Evolutionary conservation across 2,797 vertebrate genomes (phyloP), one percentile per base, ranked within the genome.

Genomic region (Anguilla pacifica): DNA sequence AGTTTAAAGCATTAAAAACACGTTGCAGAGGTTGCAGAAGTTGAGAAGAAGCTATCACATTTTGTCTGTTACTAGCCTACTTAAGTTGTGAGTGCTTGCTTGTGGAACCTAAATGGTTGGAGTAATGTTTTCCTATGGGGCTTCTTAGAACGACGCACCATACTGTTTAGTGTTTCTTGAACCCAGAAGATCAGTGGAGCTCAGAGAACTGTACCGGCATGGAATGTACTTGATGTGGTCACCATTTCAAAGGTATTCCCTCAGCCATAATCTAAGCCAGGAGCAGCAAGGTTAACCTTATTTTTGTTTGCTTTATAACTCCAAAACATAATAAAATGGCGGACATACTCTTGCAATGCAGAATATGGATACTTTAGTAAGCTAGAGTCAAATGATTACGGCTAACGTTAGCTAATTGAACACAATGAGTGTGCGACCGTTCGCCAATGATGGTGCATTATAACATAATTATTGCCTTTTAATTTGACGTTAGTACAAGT

Each of bases 41-140:
- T 43, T 64, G 25, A 64, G 25, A n/a, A 70, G n/a, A n/a, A 28
- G 4, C 25, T 28, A 0, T 70, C 64, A 70, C n/a, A 2, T 70
- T 70, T n/a, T 28, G 25, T 70, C 64, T 70, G 64, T 70, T 70
- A 2, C 57, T 59, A 43, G n/a, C 6, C 39, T 43, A 6, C 0
- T 43, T 1, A 2, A 43, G 31, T 39, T 39, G 0, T 43, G 6
- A 9, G 46, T 35, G 46, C 79, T 51, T 51, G 7, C 46, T 49
- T 51, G 79, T 82, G 79, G 79, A 82, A 82, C 79, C 22, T 2
- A 25, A 49, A 51, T 13, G 7, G 6, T 51, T 51, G 46, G 22
- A 82, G 79, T 82, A 22, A n/a, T 82, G 79, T 51, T 82, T 82
- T 22, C 79, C n/a, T 10, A 22, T 10, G 46, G 74, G 79, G 79